These are phyloP conservation scores for Tachysurus fulvidraco DNA, from an alignment of 2,113 vertebrate genomes.

Conservation along the genomic window DNA sequence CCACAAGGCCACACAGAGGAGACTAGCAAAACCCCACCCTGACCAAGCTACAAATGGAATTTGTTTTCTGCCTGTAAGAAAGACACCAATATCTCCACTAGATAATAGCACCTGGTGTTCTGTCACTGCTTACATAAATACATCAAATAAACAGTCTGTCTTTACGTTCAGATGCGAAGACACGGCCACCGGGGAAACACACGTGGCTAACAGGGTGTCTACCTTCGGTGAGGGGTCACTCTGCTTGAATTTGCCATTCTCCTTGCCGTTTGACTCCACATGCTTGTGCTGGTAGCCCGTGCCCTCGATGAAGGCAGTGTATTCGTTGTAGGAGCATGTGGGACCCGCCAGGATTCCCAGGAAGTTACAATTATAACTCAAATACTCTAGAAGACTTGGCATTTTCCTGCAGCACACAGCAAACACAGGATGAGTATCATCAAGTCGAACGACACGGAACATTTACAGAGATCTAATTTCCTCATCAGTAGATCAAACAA, in stretches of 20 bases:
- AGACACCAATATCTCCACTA: not conserved
- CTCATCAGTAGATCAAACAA: not conserved
- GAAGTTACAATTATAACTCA: slow-evolving; percentile 99
- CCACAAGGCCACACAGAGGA: not conserved
- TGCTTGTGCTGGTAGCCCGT: slow-evolving; percentile 77
- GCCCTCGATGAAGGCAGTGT: slow-evolving; percentile 94
- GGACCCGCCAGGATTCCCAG: slow-evolving; percentile 97
- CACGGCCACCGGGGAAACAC: slow-evolving; percentile 35
- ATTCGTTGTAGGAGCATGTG: slow-evolving; percentile 96
- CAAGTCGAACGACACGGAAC: not conserved
- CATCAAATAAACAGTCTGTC: not conserved
- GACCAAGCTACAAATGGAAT: not conserved
- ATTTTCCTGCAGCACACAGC: slow-evolving; percentile 80
- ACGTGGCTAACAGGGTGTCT: slow-evolving; percentile 39
- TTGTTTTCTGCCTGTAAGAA: not conserved
- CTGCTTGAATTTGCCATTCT: slow-evolving; percentile 79
- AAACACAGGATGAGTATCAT: slow-evolving; percentile 46
- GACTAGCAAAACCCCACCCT: not conserved
- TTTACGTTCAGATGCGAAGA: not conserved
- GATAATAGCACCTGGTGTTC: not conserved
- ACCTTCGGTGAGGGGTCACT: slow-evolving; percentile 91
- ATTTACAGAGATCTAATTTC: not conserved
- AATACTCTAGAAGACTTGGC: slow-evolving; percentile 94
- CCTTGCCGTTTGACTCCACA: slow-evolving; percentile 82
- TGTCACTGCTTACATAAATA: not conserved